Percentiles rank a stretch among this genome's conserved stretches.
phyloP scores from a whole-genome alignment of 2,797 vertebrate species.

The Alca torda region DNA sequence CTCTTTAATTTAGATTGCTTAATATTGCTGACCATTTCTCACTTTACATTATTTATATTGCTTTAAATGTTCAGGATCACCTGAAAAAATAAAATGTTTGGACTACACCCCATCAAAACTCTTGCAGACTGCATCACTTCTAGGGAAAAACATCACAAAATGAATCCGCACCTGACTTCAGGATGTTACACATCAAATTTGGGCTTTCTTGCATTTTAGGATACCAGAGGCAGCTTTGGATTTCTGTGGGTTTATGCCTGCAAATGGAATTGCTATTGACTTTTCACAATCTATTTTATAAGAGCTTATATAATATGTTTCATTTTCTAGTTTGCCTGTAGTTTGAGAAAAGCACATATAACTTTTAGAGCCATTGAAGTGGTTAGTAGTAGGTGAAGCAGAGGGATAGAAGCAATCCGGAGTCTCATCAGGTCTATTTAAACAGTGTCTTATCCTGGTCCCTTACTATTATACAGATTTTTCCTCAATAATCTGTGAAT shows the following conservation, averaged over 20 bases:
- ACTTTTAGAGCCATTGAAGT: background rate
- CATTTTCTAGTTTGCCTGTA: background rate
- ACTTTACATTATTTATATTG: background rate
- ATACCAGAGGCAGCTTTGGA: background rate
- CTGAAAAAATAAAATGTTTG: slow-evolving; percentile 18
- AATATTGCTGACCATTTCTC: background rate
- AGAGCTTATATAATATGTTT: background rate
- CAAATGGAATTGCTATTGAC: background rate
- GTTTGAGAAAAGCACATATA: background rate
- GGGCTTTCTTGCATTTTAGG: background rate
- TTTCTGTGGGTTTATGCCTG: background rate
- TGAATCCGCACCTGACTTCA: background rate
- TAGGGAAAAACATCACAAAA: background rate
- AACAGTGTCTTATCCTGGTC: background rate
- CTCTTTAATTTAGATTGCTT: background rate
- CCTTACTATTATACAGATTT: background rate
- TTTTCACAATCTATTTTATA: background rate
- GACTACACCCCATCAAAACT: background rate
- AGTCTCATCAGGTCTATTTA: background rate
- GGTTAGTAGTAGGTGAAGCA: background rate
- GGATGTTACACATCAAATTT: background rate
- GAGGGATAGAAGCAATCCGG: background rate
- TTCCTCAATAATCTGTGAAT: slow-evolving; percentile 27
- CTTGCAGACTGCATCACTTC: background rate
- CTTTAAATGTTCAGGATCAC: background rate